A percentile compares a stretch with the other conserved stretches of the same genome.
These are phyloP conservation scores for Chrysolina haemoptera DNA, from an alignment of 2,888 invertebrate genomes.

Conservation along the genomic window DNA sequence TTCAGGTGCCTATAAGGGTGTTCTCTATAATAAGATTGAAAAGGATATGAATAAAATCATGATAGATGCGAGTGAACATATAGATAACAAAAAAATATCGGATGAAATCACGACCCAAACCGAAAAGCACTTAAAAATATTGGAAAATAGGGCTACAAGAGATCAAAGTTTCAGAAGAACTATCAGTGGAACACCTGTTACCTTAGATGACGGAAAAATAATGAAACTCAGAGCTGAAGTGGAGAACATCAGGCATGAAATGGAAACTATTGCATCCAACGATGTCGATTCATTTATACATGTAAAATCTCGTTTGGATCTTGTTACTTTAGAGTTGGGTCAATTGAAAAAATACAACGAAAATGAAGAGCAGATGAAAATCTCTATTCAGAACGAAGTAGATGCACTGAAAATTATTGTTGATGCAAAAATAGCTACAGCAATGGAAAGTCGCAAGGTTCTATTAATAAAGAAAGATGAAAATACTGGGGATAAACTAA, in stretches of 20 bases:
- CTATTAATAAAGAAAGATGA: constrained; percentile 34
- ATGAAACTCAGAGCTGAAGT: constrained; percentile 49
- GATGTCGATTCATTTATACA: constrained; percentile 45
- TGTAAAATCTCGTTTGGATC: constrained; percentile 51
- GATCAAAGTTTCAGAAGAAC: constrained; percentile 51
- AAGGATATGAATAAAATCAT: constrained; percentile 53
- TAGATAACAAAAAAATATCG: constrained; percentile 45
- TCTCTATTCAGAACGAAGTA: constrained; percentile 49
- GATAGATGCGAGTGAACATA: constrained; percentile 45
- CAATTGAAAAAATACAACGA: constrained; percentile 49
- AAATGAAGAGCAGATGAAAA: constrained; percentile 51
- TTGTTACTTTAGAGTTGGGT: constrained; percentile 50
- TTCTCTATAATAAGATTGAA: constrained; percentile 57
- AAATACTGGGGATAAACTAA: constrained; percentile 33
- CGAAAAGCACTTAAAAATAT: constrained; percentile 56
- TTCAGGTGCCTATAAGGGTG: constrained; percentile 56
- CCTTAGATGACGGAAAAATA: constrained; percentile 44
- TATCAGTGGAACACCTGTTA: constrained; percentile 4
- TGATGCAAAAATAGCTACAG: constrained; percentile 52
- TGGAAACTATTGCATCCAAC: constrained; percentile 46
- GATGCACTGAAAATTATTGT: constrained; percentile 53
- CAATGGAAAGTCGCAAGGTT: constrained; percentile 44
- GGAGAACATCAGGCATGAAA: constrained; percentile 47
- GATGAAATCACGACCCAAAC: constrained; percentile 51
- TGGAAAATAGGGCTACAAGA: constrained; percentile 54